Evolutionary conservation across 2,113 vertebrate species (phyloP), one percentile per base, ranked within the genome.

Genomic region (Enhydra lutris): DNA sequence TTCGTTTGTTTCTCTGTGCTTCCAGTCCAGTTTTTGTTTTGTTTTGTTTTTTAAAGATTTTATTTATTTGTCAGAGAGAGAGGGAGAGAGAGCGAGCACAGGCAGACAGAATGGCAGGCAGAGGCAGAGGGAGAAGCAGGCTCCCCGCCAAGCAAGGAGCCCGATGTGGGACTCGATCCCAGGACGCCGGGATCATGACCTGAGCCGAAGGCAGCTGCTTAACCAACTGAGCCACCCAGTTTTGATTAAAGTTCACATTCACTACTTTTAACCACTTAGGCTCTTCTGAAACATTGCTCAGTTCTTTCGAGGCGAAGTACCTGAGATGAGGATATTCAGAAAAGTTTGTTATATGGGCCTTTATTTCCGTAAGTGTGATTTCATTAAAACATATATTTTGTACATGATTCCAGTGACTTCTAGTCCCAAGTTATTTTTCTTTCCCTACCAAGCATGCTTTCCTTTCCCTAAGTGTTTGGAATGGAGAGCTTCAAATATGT

Each of bases 391-490:
- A 57, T 65, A 47, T 1, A 42, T 50, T 95, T 85, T 65, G 39
- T 86, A 63, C 39, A 7, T 86, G 13, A 93, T 84, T 97, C 91
- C 71, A 61, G 79, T 97, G 71, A 91, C 71, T 93, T 86, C 94
- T 74, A 95, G 63, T 76, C 14, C n/a, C 57, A 95, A 34, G 3
- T 94, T 96, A 76, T 81, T 96, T 92, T 87, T 82, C 61, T 73
- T 88, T 74, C 31, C 36, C 57, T 9, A 69, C 3, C 26, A 79
- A 76, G 55, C 23, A 65, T 65, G 45, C 14, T 95, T 74, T 90
- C 39, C 17, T 91, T 97, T 85, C 21, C 79, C 18, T 10, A 26
- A 47, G 14, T 82, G 45, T 42, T 95, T 89, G n/a, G 52, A 84
- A 76, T 83, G 34, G 67, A 91, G 39, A 80, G 71, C 11, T 91